These are phyloP conservation scores for Enteromius trimaculatus DNA, from an alignment of 2,797 vertebrate genomes.

Conservation along the genomic window DNA sequence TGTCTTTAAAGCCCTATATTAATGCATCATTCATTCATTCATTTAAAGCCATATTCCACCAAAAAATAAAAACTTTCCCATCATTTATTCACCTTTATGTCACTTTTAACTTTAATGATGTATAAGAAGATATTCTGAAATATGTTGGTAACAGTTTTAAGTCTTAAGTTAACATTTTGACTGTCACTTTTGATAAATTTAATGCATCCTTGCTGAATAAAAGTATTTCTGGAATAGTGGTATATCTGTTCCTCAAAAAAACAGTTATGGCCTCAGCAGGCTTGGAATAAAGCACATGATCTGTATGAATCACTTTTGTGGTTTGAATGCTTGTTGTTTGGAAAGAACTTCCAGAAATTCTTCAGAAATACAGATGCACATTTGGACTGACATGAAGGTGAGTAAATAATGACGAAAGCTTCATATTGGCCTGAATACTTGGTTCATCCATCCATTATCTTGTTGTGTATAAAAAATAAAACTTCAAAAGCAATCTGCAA, in stretches of 20 bases:
- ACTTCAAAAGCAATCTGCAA: slow-evolving; percentile 6
- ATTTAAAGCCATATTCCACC: neutral
- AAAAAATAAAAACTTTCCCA: neutral
- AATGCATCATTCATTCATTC: no score
- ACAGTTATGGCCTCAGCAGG: neutral
- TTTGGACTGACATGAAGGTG: neutral
- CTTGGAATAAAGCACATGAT: neutral
- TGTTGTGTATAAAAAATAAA: neutral
- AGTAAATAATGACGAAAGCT: neutral
- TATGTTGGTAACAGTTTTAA: neutral
- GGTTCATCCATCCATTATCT: neutral
- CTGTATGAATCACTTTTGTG: slow-evolving; percentile 2
- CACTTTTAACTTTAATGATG: neutral
- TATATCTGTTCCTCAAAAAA: neutral
- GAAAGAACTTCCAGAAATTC: slow-evolving; percentile 3
- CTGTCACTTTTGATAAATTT: neutral
- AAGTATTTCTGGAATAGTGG: neutral
- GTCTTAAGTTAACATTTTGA: neutral
- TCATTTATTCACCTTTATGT: neutral
- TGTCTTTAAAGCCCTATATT: neutral
- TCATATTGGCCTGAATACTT: neutral
- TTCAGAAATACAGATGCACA: neutral
- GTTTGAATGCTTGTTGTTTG: neutral
- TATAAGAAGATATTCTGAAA: neutral
- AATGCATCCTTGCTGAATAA: neutral